phyloP scores from a whole-genome alignment of 1,140 invertebrate species.

The Drosophila miranda region DNA sequence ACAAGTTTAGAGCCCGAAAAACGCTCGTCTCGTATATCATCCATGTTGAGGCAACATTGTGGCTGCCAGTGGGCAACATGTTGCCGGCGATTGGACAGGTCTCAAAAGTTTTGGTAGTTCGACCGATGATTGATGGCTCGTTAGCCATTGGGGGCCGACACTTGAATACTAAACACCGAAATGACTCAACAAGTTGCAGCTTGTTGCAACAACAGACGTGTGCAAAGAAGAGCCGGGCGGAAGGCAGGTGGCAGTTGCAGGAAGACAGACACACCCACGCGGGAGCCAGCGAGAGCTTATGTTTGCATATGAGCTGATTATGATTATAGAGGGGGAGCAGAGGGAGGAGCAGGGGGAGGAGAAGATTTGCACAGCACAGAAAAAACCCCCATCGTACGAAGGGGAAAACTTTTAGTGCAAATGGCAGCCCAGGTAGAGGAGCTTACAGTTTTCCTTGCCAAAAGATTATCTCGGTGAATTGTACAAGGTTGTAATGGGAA shows the following conservation, averaged over 20 bases:
- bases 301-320: slow-evolving; percentile 45
- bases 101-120: slow-evolving; percentile 25
- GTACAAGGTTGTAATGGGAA: slow-evolving; percentile 11
- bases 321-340: slow-evolving; percentile 4
- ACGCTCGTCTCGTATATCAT: background rate
- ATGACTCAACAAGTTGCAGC: slow-evolving; percentile 74
- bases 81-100: slow-evolving; percentile 11
- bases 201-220: slow-evolving; percentile 29
- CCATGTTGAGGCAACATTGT: slow-evolving; percentile 38
- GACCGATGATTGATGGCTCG: slow-evolving; percentile 49
- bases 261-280: slow-evolving; percentile 38
- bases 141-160: slow-evolving; percentile 58
- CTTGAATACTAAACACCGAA: slow-evolving; percentile 64
- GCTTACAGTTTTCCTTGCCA: slow-evolving; percentile 1
- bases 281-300: slow-evolving; percentile 1
- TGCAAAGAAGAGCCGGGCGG: slow-evolving; percentile 3
- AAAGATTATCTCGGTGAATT: slow-evolving; percentile 17
- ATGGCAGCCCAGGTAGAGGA: background rate
- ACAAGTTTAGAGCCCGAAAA: slow-evolving; percentile 2
- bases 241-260: background rate
- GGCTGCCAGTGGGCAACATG: slow-evolving; percentile 40
- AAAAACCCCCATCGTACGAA: background rate
- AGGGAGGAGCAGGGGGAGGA: no score
- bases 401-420: slow-evolving; percentile 6
- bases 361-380: slow-evolving; percentile 6